Evolutionary conservation across 1,140 invertebrate species (phyloP), one percentile per base, ranked within the genome.

Genomic region (Batillaria attramentaria): DNA sequence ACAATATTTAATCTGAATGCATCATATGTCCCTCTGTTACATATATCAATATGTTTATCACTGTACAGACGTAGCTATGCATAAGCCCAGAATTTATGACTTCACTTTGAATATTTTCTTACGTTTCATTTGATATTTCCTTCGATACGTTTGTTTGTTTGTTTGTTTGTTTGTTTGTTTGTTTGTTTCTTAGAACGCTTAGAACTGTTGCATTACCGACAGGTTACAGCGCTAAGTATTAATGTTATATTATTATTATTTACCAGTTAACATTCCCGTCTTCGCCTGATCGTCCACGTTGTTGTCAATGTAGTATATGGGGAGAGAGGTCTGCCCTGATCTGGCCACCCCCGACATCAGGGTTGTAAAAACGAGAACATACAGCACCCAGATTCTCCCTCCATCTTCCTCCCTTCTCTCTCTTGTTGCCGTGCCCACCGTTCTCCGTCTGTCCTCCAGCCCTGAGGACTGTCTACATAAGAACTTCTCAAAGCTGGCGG

Each of bases 251-350:
- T 54, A 20, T 54, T 2, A 54, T 20, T n/a, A 31, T 31, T n/a
- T 24, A 62, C 57, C 57, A 28, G 57, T 31, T 31, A 62, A 31
- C 10, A 62, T 1, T 5, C 57, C 57, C 33, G 57, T 62, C 57
- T n/a, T 62, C 10, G 57, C 10, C 24, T 62, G n/a, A 31, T 62
- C 57, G 13, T 62, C 57, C 0, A 62, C 10, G 57, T 62, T 62
- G 57, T 31, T 62, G 57, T 62, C 57, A 31, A 62, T 62, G 57
- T 62, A 62, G 5, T 62, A 31, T 5, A 31, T 62, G 57, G 57
- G 57, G n/a, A 62, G 24, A 62, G 57, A 62, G 57, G 33, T 62
- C 33, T 62, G n/a, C 33, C n/a, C 57, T 13, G 57, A 62, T 31
- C 57, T 24, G 8, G 1, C 57, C n/a, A 31, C 57, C n/a, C 57